Evolutionary conservation across 1,140 invertebrate species (phyloP), one percentile per base, ranked within the genome.

Genomic region (Drosophila malerkotliana): DNA sequence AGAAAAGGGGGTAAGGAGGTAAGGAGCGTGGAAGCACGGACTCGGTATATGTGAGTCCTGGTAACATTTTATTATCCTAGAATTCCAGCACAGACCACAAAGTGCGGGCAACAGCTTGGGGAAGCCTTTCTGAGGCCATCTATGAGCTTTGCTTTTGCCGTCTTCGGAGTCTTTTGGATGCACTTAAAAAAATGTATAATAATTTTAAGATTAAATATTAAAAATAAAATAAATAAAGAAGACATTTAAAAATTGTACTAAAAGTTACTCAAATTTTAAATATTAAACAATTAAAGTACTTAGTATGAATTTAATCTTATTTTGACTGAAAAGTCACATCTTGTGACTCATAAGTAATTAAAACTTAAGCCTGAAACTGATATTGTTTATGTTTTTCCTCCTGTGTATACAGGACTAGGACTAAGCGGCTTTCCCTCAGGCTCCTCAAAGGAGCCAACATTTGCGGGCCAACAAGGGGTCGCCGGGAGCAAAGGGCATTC

Each of bases 61-160:
- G 51, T 64, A 57, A 32, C 63, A 69, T 69, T 69, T 69, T 69
- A 69, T 69, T 69, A 69, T 69, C 64, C 67, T 69, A 14, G 64
- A 24, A 57, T 69, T 64, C 67, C 67, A 48, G 49, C 63, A 69
- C 63, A 56, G 63, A 49, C 67, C 67, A 69, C 67, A 69, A 69
- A 69, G 64, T 69, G 52, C 32, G 63, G 63, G 32, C 64, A 69
- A 69, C 52, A 69, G 52, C 67, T 69, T 57, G 63, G 44, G 57
- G 66, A 69, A 69, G 66, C 66, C 66, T 41, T 69, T 57, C 8
- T 12, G 15, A 18, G 51, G 14, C 51, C 52, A 69, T 52, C 66
- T 69, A 68, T 69, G 52, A 67, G 62, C 41, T 48, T 45, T 48
- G 64, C 51, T 56, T 8, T 28, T 32, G 51, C 24, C 39, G 32